These are phyloP conservation scores for Atractosteus spatula DNA, from an alignment of 2,113 vertebrate species.

Conservation along the genomic window DNA sequence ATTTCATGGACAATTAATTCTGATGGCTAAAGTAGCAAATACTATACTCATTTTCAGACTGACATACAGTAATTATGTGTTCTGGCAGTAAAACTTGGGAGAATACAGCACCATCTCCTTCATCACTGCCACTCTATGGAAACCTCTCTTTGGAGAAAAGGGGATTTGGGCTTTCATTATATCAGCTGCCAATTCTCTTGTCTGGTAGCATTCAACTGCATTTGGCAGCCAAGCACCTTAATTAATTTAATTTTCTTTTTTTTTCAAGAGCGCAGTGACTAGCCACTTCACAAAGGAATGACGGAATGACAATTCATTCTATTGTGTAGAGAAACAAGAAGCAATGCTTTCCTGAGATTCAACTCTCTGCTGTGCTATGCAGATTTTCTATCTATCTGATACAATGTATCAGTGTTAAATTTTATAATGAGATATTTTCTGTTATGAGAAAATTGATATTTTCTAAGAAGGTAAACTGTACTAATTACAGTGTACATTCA, in stretches of 20 bases:
- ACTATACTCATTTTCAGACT: neutral
- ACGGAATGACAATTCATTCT: too few species aligned
- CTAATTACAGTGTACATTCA: too few species aligned
- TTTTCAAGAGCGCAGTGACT: too few species aligned
- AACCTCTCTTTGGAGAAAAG: neutral
- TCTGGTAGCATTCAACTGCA: neutral
- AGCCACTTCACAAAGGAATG: too few species aligned
- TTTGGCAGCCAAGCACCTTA: neutral
- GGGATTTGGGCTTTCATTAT: neutral
- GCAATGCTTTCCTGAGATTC: too few species aligned
- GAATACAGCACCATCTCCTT: neutral
- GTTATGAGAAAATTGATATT: too few species aligned
- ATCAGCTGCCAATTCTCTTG: neutral
- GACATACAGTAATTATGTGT: neutral
- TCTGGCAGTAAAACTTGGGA: neutral
- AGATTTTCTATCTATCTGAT: too few species aligned
- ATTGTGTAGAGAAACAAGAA: too few species aligned
- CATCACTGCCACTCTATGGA: neutral
- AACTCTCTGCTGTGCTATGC: too few species aligned
- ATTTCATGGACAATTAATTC: neutral
- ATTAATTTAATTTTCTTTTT: conserved; percentile 5
- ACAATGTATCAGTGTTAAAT: too few species aligned
- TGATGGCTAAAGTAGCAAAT: neutral
- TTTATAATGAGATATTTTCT: too few species aligned
- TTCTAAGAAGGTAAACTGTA: too few species aligned